phyloP scores from a whole-genome alignment of 2,888 invertebrate genomes.

The Eledona agricola region DNA sequence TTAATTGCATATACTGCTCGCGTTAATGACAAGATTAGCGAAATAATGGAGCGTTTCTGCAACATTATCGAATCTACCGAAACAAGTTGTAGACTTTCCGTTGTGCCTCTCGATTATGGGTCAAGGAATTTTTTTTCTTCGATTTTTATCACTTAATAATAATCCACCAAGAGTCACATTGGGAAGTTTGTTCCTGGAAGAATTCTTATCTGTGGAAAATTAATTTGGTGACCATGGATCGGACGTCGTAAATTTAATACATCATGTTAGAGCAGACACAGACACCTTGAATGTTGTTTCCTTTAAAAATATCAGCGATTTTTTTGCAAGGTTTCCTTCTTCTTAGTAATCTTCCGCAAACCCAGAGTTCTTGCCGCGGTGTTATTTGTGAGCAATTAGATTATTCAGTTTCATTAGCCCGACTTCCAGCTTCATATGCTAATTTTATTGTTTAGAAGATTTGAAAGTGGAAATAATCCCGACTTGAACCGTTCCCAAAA shows the following conservation, averaged over 20 bases:
- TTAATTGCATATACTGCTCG: too few relatives aligned
- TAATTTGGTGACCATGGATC: too few relatives aligned
- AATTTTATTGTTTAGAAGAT: background rate
- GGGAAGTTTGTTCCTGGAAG: too few relatives aligned
- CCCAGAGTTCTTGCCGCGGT: conserved; percentile 1
- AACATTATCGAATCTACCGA: background rate
- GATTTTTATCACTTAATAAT: conserved; percentile 23
- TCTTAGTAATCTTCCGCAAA: conserved; percentile 12
- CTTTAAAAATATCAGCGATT: conserved; percentile 16
- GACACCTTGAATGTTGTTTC: conserved; percentile 15
- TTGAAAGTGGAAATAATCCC: background rate
- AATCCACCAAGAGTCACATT: too few relatives aligned
- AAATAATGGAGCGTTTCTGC: too few relatives aligned
- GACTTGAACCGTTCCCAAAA: conserved; percentile 9
- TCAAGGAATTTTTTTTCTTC: conserved; percentile 24
- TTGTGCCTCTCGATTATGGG: conserved; percentile 22
- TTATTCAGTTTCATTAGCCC: too few relatives aligned
- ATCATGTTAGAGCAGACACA: too few relatives aligned
- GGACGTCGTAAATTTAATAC: too few relatives aligned
- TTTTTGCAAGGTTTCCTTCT: conserved; percentile 17
- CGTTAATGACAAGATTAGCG: too few relatives aligned
- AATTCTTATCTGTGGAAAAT: too few relatives aligned
- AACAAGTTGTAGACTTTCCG: conserved; percentile 3
- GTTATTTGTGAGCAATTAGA: background rate
- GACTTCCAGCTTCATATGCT: too few relatives aligned